Percentiles rank a stretch among this genome's conserved stretches.
Evolutionary conservation across 1,140 invertebrate genomes (phyloP).

Genomic region (Plodia interpunctella): DNA sequence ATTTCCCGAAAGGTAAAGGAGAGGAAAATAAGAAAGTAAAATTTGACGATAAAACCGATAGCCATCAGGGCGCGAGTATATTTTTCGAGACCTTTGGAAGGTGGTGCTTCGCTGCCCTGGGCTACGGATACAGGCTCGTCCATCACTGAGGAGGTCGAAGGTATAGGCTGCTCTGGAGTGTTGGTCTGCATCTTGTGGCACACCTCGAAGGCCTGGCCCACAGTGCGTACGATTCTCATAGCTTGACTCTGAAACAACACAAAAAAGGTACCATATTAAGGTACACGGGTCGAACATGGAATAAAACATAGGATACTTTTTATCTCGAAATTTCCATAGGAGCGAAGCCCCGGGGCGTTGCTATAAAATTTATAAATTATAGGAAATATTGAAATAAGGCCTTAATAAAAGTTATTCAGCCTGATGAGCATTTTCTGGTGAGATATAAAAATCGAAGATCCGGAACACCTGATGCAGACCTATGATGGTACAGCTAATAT

Average conservation of each 20-base stretch:
- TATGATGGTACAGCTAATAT: too few species aligned
- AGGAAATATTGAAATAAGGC: too few species aligned
- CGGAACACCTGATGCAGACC: too few species aligned
- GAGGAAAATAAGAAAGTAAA: not conserved
- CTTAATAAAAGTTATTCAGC: too few species aligned
- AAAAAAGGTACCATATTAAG: not conserved
- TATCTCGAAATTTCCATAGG: too few species aligned
- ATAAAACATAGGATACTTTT: too few species aligned
- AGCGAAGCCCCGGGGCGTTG: too few species aligned
- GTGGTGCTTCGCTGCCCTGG: conserved; percentile 31
- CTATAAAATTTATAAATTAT: too few species aligned
- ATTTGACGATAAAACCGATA: not conserved
- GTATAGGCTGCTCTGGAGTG: conserved; percentile 40
- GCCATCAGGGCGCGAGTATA: not conserved
- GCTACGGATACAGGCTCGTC: conserved; percentile 34
- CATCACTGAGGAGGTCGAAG: conserved; percentile 54
- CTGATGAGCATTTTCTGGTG: too few species aligned
- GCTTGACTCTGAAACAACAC: conserved; percentile 91
- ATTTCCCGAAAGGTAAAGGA: conserved; percentile 1
- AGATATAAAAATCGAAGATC: too few species aligned
- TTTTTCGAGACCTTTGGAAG: conserved; percentile 45
- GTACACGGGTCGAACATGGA: not conserved
- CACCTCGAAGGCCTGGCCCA: conserved; percentile 99
- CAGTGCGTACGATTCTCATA: conserved; percentile 97
- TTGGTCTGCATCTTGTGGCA: conserved; percentile 93